Base-by-base conservation (phyloP, 2,797 vertebrate genomes). In the Sylvia borin region DNA sequence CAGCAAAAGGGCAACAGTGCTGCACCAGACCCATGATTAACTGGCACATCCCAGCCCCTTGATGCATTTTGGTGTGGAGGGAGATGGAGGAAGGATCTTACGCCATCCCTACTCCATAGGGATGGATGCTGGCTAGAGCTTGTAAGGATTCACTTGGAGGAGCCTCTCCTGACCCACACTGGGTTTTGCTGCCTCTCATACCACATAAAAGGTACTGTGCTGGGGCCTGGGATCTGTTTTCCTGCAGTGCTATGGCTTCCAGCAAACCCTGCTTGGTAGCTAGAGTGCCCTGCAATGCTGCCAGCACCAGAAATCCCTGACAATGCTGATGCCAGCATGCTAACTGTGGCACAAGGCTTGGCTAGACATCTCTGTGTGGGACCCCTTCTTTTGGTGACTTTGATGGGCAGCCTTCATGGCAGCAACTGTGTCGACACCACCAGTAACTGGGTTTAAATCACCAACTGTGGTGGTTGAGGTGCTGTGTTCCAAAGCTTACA, bases 401-500 rank as follows among this genome's bases (percentile, higher is more conserved):
- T 4, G 2, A 29, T 43, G 54, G 16, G 27, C 51, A 88, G 38
- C 32, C 13, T 60, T 75, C 2, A 0, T 43, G 40, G 47, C 66
- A 94, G 27, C 6, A 64, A 1, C 32, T 38, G 10, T 11, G 14
- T 53, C 29, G 38, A 0, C 10, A 27, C 11, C 24, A 36, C 31
- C 25, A 36, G 18, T 8, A 50, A 5, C 5, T 15, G 38, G 6
- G 13, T 73, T 47, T 78, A 68, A 67, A 31, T 17, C 53, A 20
- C 36, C n/a, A 54, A 18, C 9, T 22, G 16, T 40, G 25, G 4
- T 47, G 53, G 14, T 5, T 55, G 57, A 74, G 53, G 34, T 50
- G 24, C 24, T 0, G 0, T 22, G 34, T 40, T 26, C 13, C n/a
- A 55, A 67, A 40, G 9, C 0, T 0, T 32, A 11, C 1, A 1